These are phyloP conservation scores for Melieria omissa DNA, from an alignment of 2,888 invertebrate genomes.

Conservation along the genomic window DNA sequence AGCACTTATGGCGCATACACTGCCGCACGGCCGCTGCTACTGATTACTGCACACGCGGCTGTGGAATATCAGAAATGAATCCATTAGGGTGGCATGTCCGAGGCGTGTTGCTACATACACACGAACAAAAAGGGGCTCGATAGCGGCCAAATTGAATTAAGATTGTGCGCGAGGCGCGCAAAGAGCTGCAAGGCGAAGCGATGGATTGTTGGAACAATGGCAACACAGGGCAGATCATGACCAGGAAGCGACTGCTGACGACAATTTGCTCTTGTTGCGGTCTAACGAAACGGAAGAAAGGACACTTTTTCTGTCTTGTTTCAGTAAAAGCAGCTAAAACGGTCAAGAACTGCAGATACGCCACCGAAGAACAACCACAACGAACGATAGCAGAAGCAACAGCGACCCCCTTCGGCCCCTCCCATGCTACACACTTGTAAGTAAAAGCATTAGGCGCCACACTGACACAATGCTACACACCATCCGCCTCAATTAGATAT, in stretches of 20 bases:
- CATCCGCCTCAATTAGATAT: background rate
- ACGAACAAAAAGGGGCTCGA: conserved; percentile 24
- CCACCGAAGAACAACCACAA: no score
- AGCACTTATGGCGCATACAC: background rate
- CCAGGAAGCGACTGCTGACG: no score
- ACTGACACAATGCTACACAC: background rate
- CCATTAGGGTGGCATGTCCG: conserved; percentile 36
- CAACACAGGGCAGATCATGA: no score
- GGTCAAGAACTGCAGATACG: no score
- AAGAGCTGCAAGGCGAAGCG: no score
- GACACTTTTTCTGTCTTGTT: no score
- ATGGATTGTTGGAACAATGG: no score
- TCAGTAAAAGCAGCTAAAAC: no score
- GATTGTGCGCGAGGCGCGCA: conserved; percentile 23
- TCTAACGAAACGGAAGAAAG: no score
- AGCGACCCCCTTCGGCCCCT: no score
- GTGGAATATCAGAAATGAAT: conserved; percentile 36
- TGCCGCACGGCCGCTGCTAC: conserved; percentile 31
- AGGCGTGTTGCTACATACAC: background rate
- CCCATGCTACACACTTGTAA: background rate
- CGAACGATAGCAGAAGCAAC: no score
- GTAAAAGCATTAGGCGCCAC: conserved; percentile 17
- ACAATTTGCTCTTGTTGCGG: no score
- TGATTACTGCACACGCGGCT: conserved; percentile 30
- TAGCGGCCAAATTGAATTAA: conserved; percentile 44